Evolutionary conservation across 1,140 invertebrate genomes (phyloP).

Genomic region (Asbolus verrucosus): DNA sequence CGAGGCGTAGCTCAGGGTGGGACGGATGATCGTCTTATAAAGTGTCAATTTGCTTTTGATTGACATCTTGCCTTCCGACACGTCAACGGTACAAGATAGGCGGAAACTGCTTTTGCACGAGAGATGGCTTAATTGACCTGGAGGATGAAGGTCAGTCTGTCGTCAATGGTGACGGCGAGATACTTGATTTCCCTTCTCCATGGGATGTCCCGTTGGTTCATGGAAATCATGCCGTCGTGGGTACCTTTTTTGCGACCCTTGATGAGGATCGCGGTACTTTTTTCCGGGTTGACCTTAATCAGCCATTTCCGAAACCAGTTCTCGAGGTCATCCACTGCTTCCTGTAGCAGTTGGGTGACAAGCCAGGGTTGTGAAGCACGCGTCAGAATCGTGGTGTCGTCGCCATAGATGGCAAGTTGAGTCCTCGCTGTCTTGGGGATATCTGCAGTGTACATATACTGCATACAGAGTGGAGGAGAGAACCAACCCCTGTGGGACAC

Average conservation of each 20-base stretch:
- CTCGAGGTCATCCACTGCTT: constrained; percentile 3
- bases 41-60: constrained; percentile 50
- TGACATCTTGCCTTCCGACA: constrained; percentile 41
- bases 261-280: constrained; percentile 31
- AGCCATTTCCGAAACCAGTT: constrained; percentile 23
- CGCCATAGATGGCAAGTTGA: constrained; percentile 50
- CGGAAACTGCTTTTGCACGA: constrained; percentile 23
- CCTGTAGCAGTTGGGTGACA: constrained; percentile 22
- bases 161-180: constrained; percentile 46
- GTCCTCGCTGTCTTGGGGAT: constrained; percentile 14
- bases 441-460: constrained; percentile 44
- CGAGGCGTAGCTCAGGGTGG: constrained; percentile 47
- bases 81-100: constrained; percentile 43
- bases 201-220: constrained; percentile 12
- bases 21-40: constrained; percentile 51
- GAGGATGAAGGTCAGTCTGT: constrained; percentile 39
- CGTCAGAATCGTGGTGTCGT: constrained; percentile 53
- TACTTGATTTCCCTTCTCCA: constrained; percentile 41
- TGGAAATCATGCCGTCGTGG: background rate
- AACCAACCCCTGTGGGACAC: constrained; percentile 46
- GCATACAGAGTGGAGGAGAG: constrained; percentile 35
- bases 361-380: background rate
- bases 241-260: background rate
- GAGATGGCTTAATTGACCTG: constrained; percentile 31
- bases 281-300: constrained; percentile 30